Base-by-base conservation (phyloP, 2,113 vertebrate genomes). In the Semicossyphus pulcher region DNA sequence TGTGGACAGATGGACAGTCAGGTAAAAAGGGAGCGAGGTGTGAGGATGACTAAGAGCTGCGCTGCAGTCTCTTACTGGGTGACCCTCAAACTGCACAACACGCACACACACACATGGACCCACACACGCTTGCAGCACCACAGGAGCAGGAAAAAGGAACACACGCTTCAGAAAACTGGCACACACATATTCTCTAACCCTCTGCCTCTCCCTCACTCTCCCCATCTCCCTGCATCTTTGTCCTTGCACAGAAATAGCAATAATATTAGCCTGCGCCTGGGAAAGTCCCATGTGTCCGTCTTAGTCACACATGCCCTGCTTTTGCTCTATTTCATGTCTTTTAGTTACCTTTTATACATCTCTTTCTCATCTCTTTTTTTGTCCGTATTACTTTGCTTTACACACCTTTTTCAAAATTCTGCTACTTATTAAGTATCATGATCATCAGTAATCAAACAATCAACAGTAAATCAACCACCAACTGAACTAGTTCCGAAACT, bases 231-330 rank as follows among this genome's bases (percentile, higher is more conserved):
- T 76, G 76, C 63, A 76, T 92, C 81, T 83, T 80, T 91, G 88
- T 92, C 86, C 89, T 91, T 89, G 89, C 54, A 84, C 85, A 70
- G 53, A 90, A 92, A 88, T 88, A 90, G 80, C 70, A 76, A 25
- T 63, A 81, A 76, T 76, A 81, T 78, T 44, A 77, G 60, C 58
- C 21, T 60, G 75, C 67, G 53, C 59, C 47, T 61, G 80, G 85
- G 73, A 76, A 79, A 74, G 78, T 90, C 89, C 85, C 73, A 52
- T 47, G 81, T 82, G 86, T 81, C 81, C 83, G 80, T 66, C 59
- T 67, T 9, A 62, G 48, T 48, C 57, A 28, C 53, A 48, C 74
- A 10, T 47, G 57, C 25, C 23, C 52, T 60, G 54, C 16, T 52
- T 58, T 76, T 53, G 12, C 21, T 58, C 45, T 26, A 16, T 71